These are phyloP conservation scores for Rousettus leschenaultii DNA, from an alignment of 2,113 vertebrate genomes.

Conservation along the genomic window DNA sequence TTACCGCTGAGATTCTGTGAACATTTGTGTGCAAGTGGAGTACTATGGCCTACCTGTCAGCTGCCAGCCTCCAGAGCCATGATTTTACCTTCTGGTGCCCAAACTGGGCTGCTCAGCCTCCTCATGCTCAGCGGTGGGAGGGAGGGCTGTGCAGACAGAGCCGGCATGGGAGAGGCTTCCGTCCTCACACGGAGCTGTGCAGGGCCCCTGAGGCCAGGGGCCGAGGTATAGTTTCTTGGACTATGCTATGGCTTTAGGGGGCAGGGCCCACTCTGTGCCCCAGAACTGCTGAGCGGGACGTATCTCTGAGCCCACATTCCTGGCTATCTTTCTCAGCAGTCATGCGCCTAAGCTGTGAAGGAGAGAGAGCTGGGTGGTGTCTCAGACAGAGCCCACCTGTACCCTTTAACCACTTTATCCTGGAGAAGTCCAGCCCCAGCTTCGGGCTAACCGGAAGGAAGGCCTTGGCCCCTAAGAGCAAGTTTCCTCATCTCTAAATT, in stretches of 20 bases:
- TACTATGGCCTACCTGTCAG: rapidly evolving
- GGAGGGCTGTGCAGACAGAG: background rate
- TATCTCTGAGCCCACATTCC: background rate
- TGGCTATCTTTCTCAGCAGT: background rate
- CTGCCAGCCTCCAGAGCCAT: background rate
- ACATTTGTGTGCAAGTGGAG: rapidly evolving
- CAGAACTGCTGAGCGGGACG: background rate
- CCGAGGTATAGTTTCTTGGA: rapidly evolving
- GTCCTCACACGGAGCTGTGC: rapidly evolving
- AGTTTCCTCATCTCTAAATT: background rate
- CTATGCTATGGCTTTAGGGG: background rate
- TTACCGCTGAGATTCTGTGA: rapidly evolving
- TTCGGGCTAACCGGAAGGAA: background rate
- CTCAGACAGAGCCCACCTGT: background rate
- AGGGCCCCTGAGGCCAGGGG: background rate
- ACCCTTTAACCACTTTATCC: background rate
- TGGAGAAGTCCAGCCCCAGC: background rate
- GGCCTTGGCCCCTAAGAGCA: background rate
- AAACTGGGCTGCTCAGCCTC: background rate
- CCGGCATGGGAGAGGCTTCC: background rate
- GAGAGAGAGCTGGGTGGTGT: background rate
- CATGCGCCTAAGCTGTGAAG: rapidly evolving
- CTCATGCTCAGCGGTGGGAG: rapidly evolving
- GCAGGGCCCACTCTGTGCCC: background rate
- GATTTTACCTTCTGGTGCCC: background rate